phyloP scores from a whole-genome alignment of 2,797 vertebrate species.

The Pseudotriccus pelzelni region DNA sequence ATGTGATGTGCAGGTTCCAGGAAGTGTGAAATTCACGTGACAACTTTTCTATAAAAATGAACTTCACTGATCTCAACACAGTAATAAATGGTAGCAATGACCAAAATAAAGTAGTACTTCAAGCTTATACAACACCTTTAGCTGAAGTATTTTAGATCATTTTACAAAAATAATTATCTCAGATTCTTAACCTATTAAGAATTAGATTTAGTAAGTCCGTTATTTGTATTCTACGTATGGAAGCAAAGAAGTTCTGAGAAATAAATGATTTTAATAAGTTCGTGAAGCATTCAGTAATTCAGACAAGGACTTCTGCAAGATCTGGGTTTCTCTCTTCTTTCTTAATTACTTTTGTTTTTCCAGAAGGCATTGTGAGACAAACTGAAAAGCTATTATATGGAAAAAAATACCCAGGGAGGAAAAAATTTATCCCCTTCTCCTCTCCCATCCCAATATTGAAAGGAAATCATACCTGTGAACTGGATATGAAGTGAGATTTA shows the following conservation, averaged over 20 bases:
- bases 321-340: not conserved
- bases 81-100: not conserved
- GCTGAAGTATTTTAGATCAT: not conserved
- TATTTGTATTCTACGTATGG: not conserved
- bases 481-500: conserved; percentile 49
- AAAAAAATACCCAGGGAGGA: not conserved
- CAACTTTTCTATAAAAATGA: not conserved
- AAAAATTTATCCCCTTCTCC: not conserved
- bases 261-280: not conserved
- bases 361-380: not conserved
- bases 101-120: not conserved
- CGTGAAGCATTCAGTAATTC: not conserved
- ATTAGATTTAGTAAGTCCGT: not conserved
- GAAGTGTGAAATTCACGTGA: not conserved
- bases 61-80: not conserved
- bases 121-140: not conserved
- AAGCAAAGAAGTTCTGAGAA: not conserved
- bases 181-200: not conserved
- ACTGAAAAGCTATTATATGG: not conserved
- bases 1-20: not conserved
- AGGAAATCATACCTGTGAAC: conserved; percentile 8
- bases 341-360: not conserved
- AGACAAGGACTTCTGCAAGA: not conserved
- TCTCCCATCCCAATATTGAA: not conserved
- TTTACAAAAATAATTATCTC: not conserved